These are phyloP conservation scores for Eumerus sabulonum DNA, from an alignment of 2,888 invertebrate species.

Conservation along the genomic window DNA sequence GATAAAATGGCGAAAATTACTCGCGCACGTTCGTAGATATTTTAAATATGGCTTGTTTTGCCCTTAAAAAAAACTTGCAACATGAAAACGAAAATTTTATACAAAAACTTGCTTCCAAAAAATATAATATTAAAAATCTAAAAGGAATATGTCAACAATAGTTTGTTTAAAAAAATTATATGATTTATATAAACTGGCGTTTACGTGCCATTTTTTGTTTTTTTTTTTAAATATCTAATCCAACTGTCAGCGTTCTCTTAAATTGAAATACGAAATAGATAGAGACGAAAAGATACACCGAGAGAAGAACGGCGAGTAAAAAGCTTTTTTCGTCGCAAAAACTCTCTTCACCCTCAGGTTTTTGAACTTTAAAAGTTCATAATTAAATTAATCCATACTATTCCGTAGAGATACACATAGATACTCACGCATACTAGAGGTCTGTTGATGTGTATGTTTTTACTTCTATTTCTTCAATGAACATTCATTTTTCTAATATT, in stretches of 20 bases:
- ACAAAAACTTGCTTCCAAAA: no score
- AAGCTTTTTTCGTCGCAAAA: constrained; percentile 24
- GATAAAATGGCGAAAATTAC: constrained; percentile 63
- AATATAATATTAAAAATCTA: no score
- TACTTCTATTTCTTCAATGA: constrained; percentile 47
- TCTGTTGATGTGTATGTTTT: constrained; percentile 7
- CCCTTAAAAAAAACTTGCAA: no score
- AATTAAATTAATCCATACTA: constrained; percentile 46
- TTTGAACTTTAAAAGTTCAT: constrained; percentile 59
- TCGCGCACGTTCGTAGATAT: neutral
- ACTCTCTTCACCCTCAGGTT: constrained; percentile 49
- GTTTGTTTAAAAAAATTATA: no score
- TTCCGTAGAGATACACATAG: constrained; percentile 21
- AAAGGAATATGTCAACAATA: no score
- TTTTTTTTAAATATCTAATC: no score
- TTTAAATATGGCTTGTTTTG: no score
- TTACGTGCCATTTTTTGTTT: neutral
- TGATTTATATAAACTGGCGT: no score
- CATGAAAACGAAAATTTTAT: no score
- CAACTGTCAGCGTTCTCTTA: no score
- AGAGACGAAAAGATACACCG: neutral
- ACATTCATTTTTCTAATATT: neutral
- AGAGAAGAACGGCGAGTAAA: constrained; percentile 5
- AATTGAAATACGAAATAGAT: neutral
- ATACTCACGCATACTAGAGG: neutral